Evolutionary conservation across 2,113 vertebrate species (phyloP), one percentile per base, ranked within the genome.

Genomic region (Rhinoderma darwinii): DNA sequence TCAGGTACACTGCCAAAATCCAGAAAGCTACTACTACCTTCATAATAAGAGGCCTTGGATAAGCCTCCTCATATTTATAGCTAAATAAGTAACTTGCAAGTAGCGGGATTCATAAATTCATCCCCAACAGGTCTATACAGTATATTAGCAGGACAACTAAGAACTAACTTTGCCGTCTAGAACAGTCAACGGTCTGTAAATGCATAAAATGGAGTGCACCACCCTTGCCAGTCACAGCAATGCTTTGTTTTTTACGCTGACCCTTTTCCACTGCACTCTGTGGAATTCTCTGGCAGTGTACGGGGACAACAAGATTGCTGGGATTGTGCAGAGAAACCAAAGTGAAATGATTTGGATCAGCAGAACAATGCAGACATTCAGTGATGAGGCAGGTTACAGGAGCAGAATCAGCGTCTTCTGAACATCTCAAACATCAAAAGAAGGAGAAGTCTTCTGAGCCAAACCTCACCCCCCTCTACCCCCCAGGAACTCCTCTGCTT

Each of bases 351-450:
- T 87, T 86, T 87, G 80, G 78, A 87, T 87, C 47, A 74, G 68
- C 68, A 73, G 79, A 75, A 87, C 86, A 87, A 87, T 82, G 79
- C 66, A 50, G 68, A 87, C 86, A 87, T 87, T 87, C 86, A 87
- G 86, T 35, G 70, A 87, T 87, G 78, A 61, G 63, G 68, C 86
- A 87, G 78, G 78, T 87, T 87, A 86, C 63, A 86, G 75, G 75
- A 86, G 68, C 86, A 87, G 51, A 87, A 82, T 82, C 85, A 87
- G 85, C 78, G 73, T 87, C 86, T 87, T 87, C 86, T 75, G 78
- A 87, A 87, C 86, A 87, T 87, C 86, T 87, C 86, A 82, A 74
- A 87, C 86, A 87, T 87, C 86, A 87, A 87, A 87, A 80, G 68
- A 72, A 27, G 18, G 85, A 87, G 78, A 75, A 44, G 79, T 82